phyloP scores from a whole-genome alignment of 2,888 invertebrate species.

The Coelopa pilipes region DNA sequence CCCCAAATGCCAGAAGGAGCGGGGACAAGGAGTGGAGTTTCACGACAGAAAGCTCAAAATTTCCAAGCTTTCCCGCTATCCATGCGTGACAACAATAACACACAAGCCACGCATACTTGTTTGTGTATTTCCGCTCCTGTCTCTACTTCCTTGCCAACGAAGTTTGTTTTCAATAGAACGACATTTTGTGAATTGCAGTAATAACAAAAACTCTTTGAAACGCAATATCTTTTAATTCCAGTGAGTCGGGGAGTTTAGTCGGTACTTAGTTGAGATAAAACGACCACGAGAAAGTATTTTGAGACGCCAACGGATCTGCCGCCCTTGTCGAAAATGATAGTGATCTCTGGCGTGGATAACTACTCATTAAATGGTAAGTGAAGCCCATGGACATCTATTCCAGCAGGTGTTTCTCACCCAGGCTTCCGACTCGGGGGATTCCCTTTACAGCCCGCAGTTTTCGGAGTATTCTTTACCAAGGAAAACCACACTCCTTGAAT shows the following conservation, averaged over 20 bases:
- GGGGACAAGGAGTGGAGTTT: too few relatives aligned
- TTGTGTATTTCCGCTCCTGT: constrained; percentile 27
- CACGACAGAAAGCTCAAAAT: too few relatives aligned
- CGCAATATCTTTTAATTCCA: background rate
- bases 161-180: background rate
- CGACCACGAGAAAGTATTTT: too few relatives aligned
- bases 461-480: too few relatives aligned
- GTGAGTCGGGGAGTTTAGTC: background rate
- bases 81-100: constrained; percentile 5
- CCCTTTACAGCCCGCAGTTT: too few relatives aligned
- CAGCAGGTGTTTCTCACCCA: too few relatives aligned
- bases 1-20: constrained; percentile 20
- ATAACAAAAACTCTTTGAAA: background rate
- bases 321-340: constrained; percentile 60
- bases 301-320: background rate
- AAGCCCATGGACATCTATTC: background rate
- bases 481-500: too few relatives aligned
- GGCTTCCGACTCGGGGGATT: too few relatives aligned
- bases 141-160: constrained; percentile 14
- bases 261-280: too few relatives aligned
- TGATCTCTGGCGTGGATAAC: constrained; percentile 67
- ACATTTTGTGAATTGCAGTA: background rate
- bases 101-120: constrained; percentile 1
- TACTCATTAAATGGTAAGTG: constrained; percentile 65
- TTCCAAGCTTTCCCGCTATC: background rate